Evolutionary conservation across 2,113 vertebrate genomes (phyloP).

Genomic region (Noctilio leporinus): DNA sequence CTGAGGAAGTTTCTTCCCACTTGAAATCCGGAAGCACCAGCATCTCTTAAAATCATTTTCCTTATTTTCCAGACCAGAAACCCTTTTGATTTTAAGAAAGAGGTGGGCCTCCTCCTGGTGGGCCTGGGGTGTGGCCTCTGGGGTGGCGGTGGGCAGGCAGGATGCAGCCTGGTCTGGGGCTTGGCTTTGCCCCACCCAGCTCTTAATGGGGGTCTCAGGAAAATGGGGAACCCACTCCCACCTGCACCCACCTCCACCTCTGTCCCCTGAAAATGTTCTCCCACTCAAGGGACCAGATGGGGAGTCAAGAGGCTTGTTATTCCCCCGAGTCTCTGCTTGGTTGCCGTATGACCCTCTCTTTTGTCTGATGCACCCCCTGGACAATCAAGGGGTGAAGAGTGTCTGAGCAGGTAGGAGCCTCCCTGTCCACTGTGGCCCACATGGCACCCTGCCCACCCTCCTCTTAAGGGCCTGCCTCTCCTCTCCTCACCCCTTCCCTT

Average conservation of each 20-base stretch:
- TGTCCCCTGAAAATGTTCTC: neutral
- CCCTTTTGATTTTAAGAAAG: neutral
- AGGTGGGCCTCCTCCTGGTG: neutral
- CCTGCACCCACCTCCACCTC: neutral
- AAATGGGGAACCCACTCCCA: neutral
- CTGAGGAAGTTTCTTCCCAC: neutral
- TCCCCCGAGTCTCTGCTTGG: rapidly evolving
- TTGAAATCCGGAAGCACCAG: neutral
- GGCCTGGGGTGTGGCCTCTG: neutral
- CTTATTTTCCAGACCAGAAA: neutral
- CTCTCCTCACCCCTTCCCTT: neutral
- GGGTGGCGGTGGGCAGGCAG: neutral
- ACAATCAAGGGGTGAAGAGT: neutral
- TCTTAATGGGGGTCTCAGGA: neutral
- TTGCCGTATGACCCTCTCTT: neutral
- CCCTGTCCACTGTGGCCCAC: neutral
- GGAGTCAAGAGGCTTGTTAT: neutral
- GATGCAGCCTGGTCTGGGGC: neutral
- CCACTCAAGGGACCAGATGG: neutral
- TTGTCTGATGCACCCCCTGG: neutral
- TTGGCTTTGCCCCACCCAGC: neutral
- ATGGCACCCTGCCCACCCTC: neutral
- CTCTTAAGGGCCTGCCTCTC: neutral
- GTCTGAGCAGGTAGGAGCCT: neutral
- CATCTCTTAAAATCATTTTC: neutral